A percentile compares a stretch with the other conserved stretches of the same genome.
Conservation (phyloP, 2,888 invertebrate species). For the Xestia xanthographa region DNA sequence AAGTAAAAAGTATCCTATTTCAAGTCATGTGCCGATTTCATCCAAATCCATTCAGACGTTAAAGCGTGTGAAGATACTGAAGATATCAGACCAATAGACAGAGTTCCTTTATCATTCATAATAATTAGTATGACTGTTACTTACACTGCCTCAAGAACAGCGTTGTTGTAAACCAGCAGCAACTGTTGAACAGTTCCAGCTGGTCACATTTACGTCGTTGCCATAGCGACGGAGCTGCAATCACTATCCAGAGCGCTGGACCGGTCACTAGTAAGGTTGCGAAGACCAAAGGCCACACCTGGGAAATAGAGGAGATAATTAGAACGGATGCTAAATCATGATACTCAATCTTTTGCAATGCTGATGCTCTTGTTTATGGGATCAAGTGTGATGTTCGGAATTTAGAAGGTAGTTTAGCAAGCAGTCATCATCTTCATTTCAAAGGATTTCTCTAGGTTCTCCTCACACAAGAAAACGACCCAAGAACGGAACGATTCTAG, state of each 20-base stretch:
- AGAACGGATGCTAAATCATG: no score
- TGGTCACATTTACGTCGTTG: slow-evolving; percentile 82
- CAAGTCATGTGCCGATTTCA: neutral
- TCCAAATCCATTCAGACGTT: neutral
- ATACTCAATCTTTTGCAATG: no score
- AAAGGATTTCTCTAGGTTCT: no score
- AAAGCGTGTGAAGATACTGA: neutral
- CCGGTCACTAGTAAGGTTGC: slow-evolving; percentile 92
- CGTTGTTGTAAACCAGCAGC: slow-evolving; percentile 94
- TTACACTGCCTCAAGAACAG: slow-evolving; percentile 93
- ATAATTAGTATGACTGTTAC: slow-evolving; percentile 51
- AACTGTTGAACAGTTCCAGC: slow-evolving; percentile 86
- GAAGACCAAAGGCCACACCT: slow-evolving; percentile 94
- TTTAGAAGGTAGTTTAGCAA: no score
- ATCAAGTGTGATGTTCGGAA: no score
- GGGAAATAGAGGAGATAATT: no score
- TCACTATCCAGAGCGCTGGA: slow-evolving; percentile 92
- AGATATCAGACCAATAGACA: neutral
- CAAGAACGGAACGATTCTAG: no score
- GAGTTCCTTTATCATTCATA: neutral
- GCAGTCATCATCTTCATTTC: no score
- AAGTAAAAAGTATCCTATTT: no score
- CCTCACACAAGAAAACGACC: no score
- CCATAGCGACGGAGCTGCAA: slow-evolving; percentile 92
- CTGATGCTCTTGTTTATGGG: no score